Evolutionary conservation across 1,140 invertebrate genomes (phyloP).

Genomic region (Charaxes varanes): DNA sequence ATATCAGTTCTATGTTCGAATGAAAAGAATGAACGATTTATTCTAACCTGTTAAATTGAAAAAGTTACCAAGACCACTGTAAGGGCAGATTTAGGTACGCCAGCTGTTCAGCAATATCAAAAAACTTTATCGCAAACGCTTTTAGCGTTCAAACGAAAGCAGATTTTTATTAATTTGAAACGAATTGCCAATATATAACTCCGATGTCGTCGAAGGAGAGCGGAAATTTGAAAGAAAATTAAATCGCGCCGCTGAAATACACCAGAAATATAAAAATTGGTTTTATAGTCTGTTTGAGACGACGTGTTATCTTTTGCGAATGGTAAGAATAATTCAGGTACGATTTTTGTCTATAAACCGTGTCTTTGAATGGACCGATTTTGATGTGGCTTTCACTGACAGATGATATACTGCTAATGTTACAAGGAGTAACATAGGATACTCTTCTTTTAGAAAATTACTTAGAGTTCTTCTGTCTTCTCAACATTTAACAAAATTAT

Average conservation of each 20-base stretch:
- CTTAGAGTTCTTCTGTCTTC: too few relatives aligned
- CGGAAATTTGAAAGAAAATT: constrained; percentile 26
- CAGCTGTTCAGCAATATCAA: constrained; percentile 67
- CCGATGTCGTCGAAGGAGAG: constrained; percentile 22
- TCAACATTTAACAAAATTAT: too few relatives aligned
- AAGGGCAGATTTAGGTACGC: constrained; percentile 68
- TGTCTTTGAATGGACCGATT: too few relatives aligned
- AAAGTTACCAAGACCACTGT: constrained; percentile 65
- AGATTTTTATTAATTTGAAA: constrained; percentile 57
- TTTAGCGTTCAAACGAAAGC: constrained; percentile 32
- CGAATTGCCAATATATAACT: constrained; percentile 38
- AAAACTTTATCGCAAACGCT: constrained; percentile 63
- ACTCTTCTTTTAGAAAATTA: too few relatives aligned
- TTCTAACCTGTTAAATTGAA: constrained; percentile 73
- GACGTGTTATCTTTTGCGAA: too few relatives aligned
- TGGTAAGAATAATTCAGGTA: too few relatives aligned
- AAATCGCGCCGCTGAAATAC: constrained; percentile 15
- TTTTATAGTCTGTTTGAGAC: too few relatives aligned
- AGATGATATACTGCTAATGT: too few relatives aligned
- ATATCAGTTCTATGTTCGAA: constrained; percentile 69
- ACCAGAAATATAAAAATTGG: constrained; percentile 20
- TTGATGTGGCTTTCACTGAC: too few relatives aligned
- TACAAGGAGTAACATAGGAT: too few relatives aligned
- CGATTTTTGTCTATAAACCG: too few relatives aligned
- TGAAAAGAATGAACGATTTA: constrained; percentile 72